Base-by-base conservation (phyloP, 2,797 vertebrate species). In the Naso thynnoides region DNA sequence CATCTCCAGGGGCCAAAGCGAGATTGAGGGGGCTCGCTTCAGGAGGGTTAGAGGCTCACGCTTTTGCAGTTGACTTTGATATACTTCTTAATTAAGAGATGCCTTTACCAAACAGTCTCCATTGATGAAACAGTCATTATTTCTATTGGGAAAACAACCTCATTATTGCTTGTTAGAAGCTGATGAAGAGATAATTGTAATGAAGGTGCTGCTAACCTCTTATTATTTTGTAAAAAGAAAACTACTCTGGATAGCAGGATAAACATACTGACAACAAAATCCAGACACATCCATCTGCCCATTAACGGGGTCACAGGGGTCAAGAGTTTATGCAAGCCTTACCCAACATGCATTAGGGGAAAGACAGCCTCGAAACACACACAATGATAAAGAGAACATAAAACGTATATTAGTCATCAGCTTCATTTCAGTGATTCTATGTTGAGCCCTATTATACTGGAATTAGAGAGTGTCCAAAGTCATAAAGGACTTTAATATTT, bases 1-100 rank as follows among this genome's bases (percentile, higher is more conserved):
- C 44, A 72, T 83, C 84, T 87, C 73, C 61, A 24, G 67, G 50
- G 73, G 47, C 67, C 65, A 48, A 78, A 26, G 33, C n/a, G n/a
- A 70, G 79, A 79, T 78, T 85, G 11, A 78, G 45, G 27, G 29
- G 36, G 67, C 80, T 81, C 3, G 3, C 71, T 65, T 70, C 49
- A 44, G 42, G 76, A 57, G 61, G 5, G 24, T 76, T 78, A 73
- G 45, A 56, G 70, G 57, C 62, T 77, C n/a, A 70, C 50, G 73
- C 52, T 82, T 26, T 49, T 21, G 26, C 59, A 65, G 61, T 60
- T 79, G 62, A 42, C 26, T 77, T 63, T 70, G 39, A 72, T 66
- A 24, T 57, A 52, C 23, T 61, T 63, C 23, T 73, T 47, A 64
- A 72, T 65, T 59, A 70, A 44, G 47, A 53, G 9, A 70, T 48